These are phyloP conservation scores for Hemichromis elongatus DNA, from an alignment of 2,113 vertebrate genomes.

Conservation along the genomic window DNA sequence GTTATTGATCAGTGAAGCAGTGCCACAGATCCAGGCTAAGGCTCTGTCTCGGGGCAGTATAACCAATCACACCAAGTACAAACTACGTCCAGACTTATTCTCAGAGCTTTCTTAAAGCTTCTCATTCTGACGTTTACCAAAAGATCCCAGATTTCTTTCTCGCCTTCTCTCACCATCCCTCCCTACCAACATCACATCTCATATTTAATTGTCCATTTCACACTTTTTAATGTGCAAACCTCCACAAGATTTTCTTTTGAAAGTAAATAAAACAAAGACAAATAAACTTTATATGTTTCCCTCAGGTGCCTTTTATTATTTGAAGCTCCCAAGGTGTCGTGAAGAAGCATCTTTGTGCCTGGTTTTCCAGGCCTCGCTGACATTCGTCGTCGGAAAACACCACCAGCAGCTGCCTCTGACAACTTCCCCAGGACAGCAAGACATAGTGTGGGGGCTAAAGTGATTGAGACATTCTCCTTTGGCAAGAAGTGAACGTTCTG, in stretches of 20 bases:
- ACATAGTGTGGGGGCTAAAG: background rate
- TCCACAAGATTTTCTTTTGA: background rate
- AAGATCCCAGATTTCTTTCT: constrained; percentile 53
- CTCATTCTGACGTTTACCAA: background rate
- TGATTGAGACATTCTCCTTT: constrained; percentile 8
- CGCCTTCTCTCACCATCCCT: constrained; percentile 4
- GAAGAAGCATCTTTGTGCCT: too few species aligned
- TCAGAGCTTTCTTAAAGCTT: background rate
- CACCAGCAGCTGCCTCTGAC: constrained; percentile 14
- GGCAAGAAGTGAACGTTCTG: background rate
- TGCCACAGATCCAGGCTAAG: constrained; percentile 72
- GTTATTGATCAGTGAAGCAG: constrained; percentile 88
- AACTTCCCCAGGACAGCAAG: constrained; percentile 22
- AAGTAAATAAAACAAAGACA: background rate
- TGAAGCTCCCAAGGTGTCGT: constrained; percentile 84
- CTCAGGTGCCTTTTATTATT: constrained; percentile 99
- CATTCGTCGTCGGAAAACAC: constrained; percentile 41
- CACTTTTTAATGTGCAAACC: background rate
- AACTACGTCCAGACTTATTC: constrained; percentile 6
- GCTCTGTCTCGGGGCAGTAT: constrained; percentile 8
- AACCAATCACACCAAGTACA: background rate
- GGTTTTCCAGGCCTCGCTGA: constrained; percentile 62
- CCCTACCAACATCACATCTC: background rate
- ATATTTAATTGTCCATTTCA: background rate
- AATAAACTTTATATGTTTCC: constrained; percentile 3